Base-by-base conservation (phyloP, 2,888 invertebrate genomes). In the Leuctra nigra region DNA sequence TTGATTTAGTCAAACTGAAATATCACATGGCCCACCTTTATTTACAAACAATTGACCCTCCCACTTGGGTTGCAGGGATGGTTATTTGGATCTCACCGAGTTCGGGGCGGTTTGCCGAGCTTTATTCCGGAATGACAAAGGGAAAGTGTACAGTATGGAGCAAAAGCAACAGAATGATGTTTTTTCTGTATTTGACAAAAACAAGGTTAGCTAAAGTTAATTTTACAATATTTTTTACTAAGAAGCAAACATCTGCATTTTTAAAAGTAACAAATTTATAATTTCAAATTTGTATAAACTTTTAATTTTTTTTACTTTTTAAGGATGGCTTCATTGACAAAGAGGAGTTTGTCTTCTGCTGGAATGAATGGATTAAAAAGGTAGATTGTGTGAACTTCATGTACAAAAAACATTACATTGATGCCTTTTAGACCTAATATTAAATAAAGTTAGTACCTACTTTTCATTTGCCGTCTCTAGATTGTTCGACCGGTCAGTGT, bases 331-430 rank as follows among this genome's bases (percentile, higher is more conserved):
- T 79, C 66, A 84, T 92, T 56, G 89, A 90, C 68, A 81, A 81
- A 56, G 84, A 87, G 58, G 92, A 93, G 74, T 91, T 93, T 69
- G 80, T 83, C 55, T 73, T 86, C 69, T 91, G 91, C 69, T 92
- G 91, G 91, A 87, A 89, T 72, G 85, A 86, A 66, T 92, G 91
- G 91, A 90, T 92, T 61, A 91, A 91, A 81, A 84, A 87, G 67
- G 87, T 87, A 69, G n/a, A n/a, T n/a, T n/a, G 78, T 81, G 52
- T 25, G 11, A 16, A 52, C 29, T 38, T 38, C 1, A 44, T 33
- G 7, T 33, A 16, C 20, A 1, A 44, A 47, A 2, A 47, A 47
- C 23, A 13, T 47, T 22, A 41, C 2, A n/a, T 13, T n/a, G 14
- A n/a, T 20, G 14, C 11, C 14, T 41, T 48, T 48, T 22, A 13